phyloP scores from a whole-genome alignment of 2,113 vertebrate species.

The Lagopus muta region DNA sequence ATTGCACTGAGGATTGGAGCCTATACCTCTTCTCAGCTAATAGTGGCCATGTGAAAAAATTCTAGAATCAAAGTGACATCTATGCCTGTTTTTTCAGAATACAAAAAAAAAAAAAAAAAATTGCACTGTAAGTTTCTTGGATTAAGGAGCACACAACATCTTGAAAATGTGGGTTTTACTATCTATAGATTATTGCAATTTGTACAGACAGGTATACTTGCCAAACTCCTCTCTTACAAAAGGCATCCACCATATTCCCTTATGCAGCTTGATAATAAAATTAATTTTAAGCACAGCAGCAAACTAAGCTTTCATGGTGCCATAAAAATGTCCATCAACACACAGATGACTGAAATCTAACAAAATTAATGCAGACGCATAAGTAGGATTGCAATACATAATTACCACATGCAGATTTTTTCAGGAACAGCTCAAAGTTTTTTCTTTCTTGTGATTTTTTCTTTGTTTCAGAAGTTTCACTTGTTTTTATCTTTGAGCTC shows the following conservation, averaged over 20 bases:
- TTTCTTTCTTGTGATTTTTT: background rate
- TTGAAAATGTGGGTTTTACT: background rate
- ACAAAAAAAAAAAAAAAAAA: background rate
- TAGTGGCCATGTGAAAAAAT: background rate
- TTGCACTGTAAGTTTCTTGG: background rate
- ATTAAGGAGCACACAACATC: background rate
- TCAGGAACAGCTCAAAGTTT: background rate
- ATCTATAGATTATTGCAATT: background rate
- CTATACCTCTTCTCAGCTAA: background rate
- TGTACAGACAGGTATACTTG: background rate
- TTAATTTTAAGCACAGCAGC: constrained; percentile 22
- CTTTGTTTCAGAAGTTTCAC: background rate
- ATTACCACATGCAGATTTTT: background rate
- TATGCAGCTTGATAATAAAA: constrained; percentile 1
- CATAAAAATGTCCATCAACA: constrained; percentile 41
- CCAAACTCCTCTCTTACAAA: background rate
- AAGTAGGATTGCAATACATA: constrained; percentile 23
- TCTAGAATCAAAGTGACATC: background rate
- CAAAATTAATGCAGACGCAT: constrained; percentile 39
- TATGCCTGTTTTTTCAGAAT: background rate
- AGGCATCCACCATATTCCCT: background rate
- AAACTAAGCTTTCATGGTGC: constrained; percentile 42
- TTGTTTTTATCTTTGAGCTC: background rate
- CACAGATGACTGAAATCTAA: constrained; percentile 7
- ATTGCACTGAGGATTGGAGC: background rate